Percentiles rank a stretch among this genome's conserved stretches.
Conservation (phyloP, 1,140 invertebrate species). For the Pachyrhynchus sulphureomaculatus region DNA sequence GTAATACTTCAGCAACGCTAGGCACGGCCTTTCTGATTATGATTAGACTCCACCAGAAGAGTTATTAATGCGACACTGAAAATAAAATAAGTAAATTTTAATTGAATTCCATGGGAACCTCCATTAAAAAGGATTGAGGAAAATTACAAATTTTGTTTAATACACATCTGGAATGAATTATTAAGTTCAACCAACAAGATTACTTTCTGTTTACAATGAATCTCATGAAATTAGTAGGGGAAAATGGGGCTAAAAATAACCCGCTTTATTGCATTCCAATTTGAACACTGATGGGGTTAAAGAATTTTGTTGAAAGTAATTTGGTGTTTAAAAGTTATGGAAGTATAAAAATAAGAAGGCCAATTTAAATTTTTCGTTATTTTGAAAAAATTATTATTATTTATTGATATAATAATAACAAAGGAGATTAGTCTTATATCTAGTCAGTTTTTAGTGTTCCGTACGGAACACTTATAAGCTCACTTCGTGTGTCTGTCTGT, state of each 20-base stretch:
- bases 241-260: neutral
- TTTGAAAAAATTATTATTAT: too few relatives aligned
- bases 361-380: too few relatives aligned
- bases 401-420: too few relatives aligned
- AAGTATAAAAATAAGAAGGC: too few relatives aligned
- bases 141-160: slow-evolving; percentile 23
- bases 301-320: neutral
- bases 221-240: slow-evolving; percentile 13
- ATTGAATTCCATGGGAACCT: slow-evolving; percentile 21
- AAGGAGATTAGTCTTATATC: too few relatives aligned
- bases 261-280: slow-evolving; percentile 17
- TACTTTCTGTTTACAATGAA: slow-evolving; percentile 24
- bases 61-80: slow-evolving; percentile 10
- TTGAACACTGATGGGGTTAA: neutral
- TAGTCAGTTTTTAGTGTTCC: too few relatives aligned
- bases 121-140: slow-evolving; percentile 27
- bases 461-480: too few relatives aligned
- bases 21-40: neutral
- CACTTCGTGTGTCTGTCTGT: too few relatives aligned
- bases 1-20: slow-evolving; percentile 4
- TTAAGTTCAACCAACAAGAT: slow-evolving; percentile 20
- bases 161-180: slow-evolving; percentile 28
- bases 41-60: slow-evolving; percentile 22
- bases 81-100: slow-evolving; percentile 25
- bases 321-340: too few relatives aligned